Conservation (phyloP, 2,888 invertebrate species). For the Nomada hirtipes region DNA sequence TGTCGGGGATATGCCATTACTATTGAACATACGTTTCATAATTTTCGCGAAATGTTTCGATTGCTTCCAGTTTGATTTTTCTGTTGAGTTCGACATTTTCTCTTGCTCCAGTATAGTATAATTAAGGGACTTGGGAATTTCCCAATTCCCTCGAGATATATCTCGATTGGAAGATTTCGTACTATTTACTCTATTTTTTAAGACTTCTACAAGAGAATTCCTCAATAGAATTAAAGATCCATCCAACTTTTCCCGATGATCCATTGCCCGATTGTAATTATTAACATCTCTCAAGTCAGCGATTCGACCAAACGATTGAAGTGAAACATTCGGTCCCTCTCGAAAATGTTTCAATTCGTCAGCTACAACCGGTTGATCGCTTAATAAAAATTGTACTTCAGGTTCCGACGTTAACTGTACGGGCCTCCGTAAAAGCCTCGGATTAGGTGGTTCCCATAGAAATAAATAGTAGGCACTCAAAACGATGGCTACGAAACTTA, state of each 20-base stretch:
- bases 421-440: conserved; percentile 80
- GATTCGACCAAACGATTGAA: conserved; percentile 10
- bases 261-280: background rate
- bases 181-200: conserved; percentile 20
- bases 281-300: background rate
- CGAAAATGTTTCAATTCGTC: background rate
- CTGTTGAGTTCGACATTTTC: background rate
- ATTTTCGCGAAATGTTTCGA: background rate
- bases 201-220: conserved; percentile 39
- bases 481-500: conserved; percentile 93
- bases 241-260: conserved; percentile 22
- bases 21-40: background rate
- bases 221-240: conserved; percentile 38
- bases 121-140: background rate
- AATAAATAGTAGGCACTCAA: conserved; percentile 93
- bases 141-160: background rate
- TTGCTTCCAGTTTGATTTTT: background rate
- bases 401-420: conserved; percentile 64
- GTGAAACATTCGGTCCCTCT: background rate
- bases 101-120: background rate
- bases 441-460: conserved; percentile 90
- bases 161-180: background rate
- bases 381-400: conserved; percentile 63
- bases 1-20: conserved; percentile 6
- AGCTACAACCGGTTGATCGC: conserved; percentile 20